phyloP scores from a whole-genome alignment of 2,888 invertebrate genomes.

The Nymphalis c-album region DNA sequence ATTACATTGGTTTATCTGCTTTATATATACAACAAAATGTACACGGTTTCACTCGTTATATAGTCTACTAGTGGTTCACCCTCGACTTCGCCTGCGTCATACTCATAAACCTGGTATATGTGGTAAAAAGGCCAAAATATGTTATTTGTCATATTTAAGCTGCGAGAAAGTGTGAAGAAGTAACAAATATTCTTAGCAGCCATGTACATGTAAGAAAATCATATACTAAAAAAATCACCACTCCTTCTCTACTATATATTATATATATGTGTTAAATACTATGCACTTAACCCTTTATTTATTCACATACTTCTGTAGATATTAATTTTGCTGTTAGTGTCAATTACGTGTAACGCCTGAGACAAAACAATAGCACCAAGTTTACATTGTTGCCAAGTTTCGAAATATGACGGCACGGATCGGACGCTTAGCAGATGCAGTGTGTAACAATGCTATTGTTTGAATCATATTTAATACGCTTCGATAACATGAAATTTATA shows the following conservation, averaged over 20 bases:
- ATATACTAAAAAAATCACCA: too few species aligned
- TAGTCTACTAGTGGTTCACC: too few species aligned
- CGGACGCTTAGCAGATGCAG: slow-evolving; percentile 23
- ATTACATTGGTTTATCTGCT: too few species aligned
- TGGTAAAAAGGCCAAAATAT: too few species aligned
- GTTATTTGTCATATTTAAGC: too few species aligned
- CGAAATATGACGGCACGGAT: slow-evolving; percentile 19
- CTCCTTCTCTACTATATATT: slow-evolving; percentile 14
- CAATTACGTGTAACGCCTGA: slow-evolving; percentile 40
- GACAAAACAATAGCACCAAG: slow-evolving; percentile 36
- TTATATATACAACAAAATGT: too few species aligned
- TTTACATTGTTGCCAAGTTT: slow-evolving; percentile 25
- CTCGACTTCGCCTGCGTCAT: too few species aligned
- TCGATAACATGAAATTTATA: neutral
- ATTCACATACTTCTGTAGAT: slow-evolving; percentile 36
- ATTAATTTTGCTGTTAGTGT: slow-evolving; percentile 34
- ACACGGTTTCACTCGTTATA: too few species aligned
- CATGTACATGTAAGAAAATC: too few species aligned
- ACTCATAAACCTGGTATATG: too few species aligned
- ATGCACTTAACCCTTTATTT: slow-evolving; percentile 29
- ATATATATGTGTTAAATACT: slow-evolving; percentile 16
- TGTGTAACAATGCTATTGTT: slow-evolving; percentile 4
- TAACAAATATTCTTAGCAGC: too few species aligned
- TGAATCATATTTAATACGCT: slow-evolving; percentile 15
- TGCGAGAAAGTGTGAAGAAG: too few species aligned